phyloP scores from a whole-genome alignment of 2,797 vertebrate genomes.

The Sebastes baramenuke region DNA sequence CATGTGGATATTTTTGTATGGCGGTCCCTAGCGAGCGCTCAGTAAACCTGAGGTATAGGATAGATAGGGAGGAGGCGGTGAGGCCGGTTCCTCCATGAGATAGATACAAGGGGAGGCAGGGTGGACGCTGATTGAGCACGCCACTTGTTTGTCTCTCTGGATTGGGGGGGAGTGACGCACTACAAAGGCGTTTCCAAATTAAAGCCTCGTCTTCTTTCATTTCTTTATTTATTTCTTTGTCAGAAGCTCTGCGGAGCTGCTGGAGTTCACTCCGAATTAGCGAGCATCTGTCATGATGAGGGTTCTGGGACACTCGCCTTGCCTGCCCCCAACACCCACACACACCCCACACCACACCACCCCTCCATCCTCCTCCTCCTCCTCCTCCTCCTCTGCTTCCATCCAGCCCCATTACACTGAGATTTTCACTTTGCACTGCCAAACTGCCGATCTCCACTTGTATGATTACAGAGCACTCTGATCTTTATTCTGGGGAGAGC shows the following conservation, averaged over 20 bases:
- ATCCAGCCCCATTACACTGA: constrained; percentile 43
- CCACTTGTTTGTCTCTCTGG: constrained; percentile 60
- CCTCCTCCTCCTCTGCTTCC: constrained; percentile 1
- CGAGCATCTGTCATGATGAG: constrained; percentile 64
- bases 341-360: neutral
- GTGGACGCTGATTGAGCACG: constrained; percentile 60
- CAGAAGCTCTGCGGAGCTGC: constrained; percentile 49
- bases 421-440: constrained; percentile 42
- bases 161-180: constrained; percentile 20
- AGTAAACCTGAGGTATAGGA: constrained; percentile 51
- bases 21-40: constrained; percentile 60
- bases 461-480: constrained; percentile 55
- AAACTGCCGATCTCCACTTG: constrained; percentile 49
- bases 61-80: constrained; percentile 8
- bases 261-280: constrained; percentile 64
- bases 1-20: constrained; percentile 64
- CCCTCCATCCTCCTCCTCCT: neutral
- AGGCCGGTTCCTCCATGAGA: constrained; percentile 30
- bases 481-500: constrained; percentile 58
- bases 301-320: constrained; percentile 60
- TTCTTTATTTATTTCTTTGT: constrained; percentile 51
- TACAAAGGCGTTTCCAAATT: constrained; percentile 70
- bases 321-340: constrained; percentile 1
- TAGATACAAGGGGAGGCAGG: neutral
- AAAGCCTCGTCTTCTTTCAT: constrained; percentile 63